These are phyloP conservation scores for Thereuonema tuberculata DNA, from an alignment of 1,140 invertebrate genomes.

Conservation along the genomic window DNA sequence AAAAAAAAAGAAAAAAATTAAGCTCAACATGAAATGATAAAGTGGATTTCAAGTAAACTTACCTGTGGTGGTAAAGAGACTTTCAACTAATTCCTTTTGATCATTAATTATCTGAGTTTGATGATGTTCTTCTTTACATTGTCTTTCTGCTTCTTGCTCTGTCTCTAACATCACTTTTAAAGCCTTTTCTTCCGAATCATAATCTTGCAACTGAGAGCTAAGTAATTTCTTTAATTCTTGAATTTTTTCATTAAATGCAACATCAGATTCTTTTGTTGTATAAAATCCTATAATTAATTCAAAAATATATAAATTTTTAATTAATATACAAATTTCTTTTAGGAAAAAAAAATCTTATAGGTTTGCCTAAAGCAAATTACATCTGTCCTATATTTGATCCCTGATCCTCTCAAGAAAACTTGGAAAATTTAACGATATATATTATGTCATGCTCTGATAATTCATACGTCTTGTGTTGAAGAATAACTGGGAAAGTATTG, in stretches of 20 bases:
- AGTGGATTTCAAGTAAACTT: not conserved
- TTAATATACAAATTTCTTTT: not conserved
- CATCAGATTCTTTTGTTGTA: conserved; percentile 1
- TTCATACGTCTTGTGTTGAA: too few species aligned
- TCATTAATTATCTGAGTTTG: conserved; percentile 6
- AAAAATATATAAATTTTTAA: too few species aligned
- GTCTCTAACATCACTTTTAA: conserved; percentile 35
- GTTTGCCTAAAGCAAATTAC: conserved; percentile 33
- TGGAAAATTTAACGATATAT: too few species aligned
- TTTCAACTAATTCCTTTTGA: not conserved
- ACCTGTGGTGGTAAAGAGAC: conserved; percentile 22
- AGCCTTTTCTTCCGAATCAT: conserved; percentile 37
- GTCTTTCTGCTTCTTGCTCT: conserved; percentile 21
- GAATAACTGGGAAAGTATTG: too few species aligned
- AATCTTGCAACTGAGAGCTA: conserved; percentile 32
- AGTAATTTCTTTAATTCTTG: conserved; percentile 33
- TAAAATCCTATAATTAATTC: not conserved
- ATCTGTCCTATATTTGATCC: too few species aligned
- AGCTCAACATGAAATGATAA: not conserved
- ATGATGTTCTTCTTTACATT: conserved; percentile 14
- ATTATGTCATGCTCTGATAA: too few species aligned
- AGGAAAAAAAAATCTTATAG: not conserved
- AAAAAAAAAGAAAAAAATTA: conserved; percentile 5
- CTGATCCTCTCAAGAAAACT: too few species aligned
- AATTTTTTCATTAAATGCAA: conserved; percentile 6